phyloP scores from a whole-genome alignment of 2,888 invertebrate genomes.

The Caenorhabditis sulstoni region DNA sequence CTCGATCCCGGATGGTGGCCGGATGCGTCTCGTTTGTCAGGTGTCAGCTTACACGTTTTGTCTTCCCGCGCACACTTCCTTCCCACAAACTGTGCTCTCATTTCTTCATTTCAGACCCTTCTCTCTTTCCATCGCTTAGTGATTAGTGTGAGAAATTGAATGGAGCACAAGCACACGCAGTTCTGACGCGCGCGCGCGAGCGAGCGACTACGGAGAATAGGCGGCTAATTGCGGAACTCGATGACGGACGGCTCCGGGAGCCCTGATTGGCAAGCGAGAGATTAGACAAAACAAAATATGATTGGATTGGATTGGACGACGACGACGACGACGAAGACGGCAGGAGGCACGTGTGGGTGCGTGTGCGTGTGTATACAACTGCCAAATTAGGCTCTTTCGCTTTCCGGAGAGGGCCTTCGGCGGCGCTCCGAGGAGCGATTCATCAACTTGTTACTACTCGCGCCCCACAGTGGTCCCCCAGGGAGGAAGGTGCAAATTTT shows the following conservation, averaged over 20 bases:
- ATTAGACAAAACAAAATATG: slow-evolving; percentile 59
- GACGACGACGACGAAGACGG: not conserved
- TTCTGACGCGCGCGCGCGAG: slow-evolving; percentile 3
- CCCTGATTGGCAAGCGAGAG: slow-evolving; percentile 32
- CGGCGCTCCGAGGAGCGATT: slow-evolving; percentile 24
- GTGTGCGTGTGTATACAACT: slow-evolving; percentile 9
- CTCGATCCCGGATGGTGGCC: slow-evolving; percentile 11
- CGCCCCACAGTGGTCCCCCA: slow-evolving; percentile 7
- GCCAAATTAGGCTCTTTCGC: slow-evolving; percentile 31
- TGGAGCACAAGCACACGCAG: no score
- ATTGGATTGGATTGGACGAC: slow-evolving; percentile 39
- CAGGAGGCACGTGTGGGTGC: slow-evolving; percentile 6
- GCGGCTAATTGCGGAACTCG: slow-evolving; percentile 61
- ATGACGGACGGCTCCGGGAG: slow-evolving; percentile 35
- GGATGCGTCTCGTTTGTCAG: slow-evolving; percentile 8
- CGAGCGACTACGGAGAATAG: slow-evolving; percentile 42
- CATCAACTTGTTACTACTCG: slow-evolving; percentile 46
- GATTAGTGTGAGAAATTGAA: slow-evolving; percentile 10
- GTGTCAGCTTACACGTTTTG: slow-evolving; percentile 56
- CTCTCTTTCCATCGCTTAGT: not conserved
- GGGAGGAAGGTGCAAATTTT: slow-evolving; percentile 55
- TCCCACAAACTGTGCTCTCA: not conserved
- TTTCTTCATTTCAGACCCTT: not conserved
- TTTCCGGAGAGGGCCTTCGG: slow-evolving; percentile 1
- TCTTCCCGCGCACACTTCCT: slow-evolving; percentile 4